Base-by-base conservation (phyloP, 2,113 vertebrate species). In the Onychostoma macrolepis region DNA sequence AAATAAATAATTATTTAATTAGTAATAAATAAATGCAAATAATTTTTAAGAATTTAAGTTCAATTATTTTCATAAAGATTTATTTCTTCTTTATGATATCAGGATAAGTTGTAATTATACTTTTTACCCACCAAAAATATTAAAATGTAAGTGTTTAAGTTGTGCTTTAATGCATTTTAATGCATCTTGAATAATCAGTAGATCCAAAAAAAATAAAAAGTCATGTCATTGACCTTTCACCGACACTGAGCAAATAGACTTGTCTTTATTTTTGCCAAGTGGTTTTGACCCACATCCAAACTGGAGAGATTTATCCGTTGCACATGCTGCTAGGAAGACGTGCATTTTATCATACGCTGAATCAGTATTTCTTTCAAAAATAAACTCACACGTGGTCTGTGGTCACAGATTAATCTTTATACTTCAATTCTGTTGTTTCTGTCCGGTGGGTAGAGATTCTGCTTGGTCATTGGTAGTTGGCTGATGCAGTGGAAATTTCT, bases 391-490 rank as follows among this genome's bases (percentile, higher is more conserved):
- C 33, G 3, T 78, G 76, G 75, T 53, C 75, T 50, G 41, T 83
- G 63, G 81, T 36, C 43, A 71, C 41, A 67, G 80, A 50, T 83
- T 50, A 36, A 53, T 71, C 63, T 67, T 65, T 67, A n/a, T 11
- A 30, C 80, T 71, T 83, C 26, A 53, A 43, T 71, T 83, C 4
- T 50, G 41, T 21, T 33, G 61, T 48, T 28, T 83, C 17, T 24
- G n/a, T 33, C 28, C 7, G 38, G 24, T 21, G 30, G 2, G 19
- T 30, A 24, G 26, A 82, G 26, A 28, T 82, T 69, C 38, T 67
- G 80, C 80, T 38, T 65, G 13, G n/a, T 81, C 79, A 81, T 21
- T 19, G 19, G 43, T 83, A 6, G 63, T 69, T 71, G 80, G 80
- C 63, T 33, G 48, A 78, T 53, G 43, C 19, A n/a, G 43, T 71